Percentiles rank a stretch among this genome's conserved stretches.
Evolutionary conservation across 23 tunicate species (phyloP).

Genomic region (Pegea sp.): DNA sequence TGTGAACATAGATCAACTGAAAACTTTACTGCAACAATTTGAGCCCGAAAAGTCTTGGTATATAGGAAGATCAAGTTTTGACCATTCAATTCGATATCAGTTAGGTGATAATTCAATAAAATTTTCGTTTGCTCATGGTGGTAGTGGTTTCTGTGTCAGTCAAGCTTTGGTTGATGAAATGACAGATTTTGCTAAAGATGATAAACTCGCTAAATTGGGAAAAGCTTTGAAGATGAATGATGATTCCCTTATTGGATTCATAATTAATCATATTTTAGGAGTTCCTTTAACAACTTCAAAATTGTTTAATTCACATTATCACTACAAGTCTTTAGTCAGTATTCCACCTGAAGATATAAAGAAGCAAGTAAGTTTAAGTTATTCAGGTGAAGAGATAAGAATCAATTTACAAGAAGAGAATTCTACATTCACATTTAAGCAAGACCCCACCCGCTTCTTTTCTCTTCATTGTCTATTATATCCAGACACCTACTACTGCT

Average conservation of each 20-base stretch:
- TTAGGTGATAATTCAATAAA: too few relatives aligned
- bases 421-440: conserved; percentile 1
- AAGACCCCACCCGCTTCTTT: neutral
- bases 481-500: too few relatives aligned
- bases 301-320: neutral
- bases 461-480: neutral
- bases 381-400: neutral
- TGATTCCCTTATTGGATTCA: neutral
- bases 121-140: too few relatives aligned
- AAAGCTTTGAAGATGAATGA: neutral
- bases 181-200: neutral
- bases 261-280: neutral
- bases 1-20: too few relatives aligned
- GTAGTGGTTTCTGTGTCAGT: neutral
- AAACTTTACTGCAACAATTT: too few relatives aligned
- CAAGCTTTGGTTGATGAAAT: neutral
- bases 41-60: too few relatives aligned
- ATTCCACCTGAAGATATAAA: neutral
- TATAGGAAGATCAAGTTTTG: too few relatives aligned
- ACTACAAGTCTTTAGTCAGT: neutral
- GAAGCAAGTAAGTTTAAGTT: neutral
- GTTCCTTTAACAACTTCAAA: neutral
- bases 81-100: too few relatives aligned
- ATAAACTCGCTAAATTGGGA: neutral
- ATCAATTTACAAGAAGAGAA: too few relatives aligned